These are phyloP conservation scores for Podarcis siculus DNA, from an alignment of 2,797 vertebrate species.

Conservation along the genomic window DNA sequence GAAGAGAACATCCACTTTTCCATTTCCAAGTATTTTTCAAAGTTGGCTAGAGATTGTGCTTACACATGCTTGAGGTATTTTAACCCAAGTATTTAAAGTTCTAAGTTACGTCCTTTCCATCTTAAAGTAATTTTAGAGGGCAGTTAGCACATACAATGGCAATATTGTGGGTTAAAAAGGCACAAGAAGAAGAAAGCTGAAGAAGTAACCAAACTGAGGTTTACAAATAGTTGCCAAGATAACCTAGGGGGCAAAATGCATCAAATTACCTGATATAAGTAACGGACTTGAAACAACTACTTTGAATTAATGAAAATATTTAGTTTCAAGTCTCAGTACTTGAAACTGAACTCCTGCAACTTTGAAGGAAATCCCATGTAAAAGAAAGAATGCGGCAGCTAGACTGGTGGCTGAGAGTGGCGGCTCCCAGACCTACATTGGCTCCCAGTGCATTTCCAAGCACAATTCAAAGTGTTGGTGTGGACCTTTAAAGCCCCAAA, in stretches of 20 bases:
- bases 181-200: slow-evolving; percentile 45
- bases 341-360: not conserved
- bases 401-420: too few relatives aligned
- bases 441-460: too few relatives aligned
- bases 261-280: not conserved
- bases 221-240: slow-evolving; percentile 56
- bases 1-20: too few relatives aligned
- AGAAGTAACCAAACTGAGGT: not conserved
- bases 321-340: not conserved
- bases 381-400: not conserved
- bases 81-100: not conserved
- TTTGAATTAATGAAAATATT: not conserved
- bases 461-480: too few relatives aligned
- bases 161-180: slow-evolving; percentile 16
- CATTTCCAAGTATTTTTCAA: not conserved
- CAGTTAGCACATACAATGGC: slow-evolving; percentile 17
- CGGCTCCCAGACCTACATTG: too few relatives aligned
- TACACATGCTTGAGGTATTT: not conserved
- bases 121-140: not conserved
- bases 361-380: not conserved
- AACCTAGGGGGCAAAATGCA: slow-evolving; percentile 56
- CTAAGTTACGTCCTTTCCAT: not conserved
- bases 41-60: not conserved
- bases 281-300: too few relatives aligned
- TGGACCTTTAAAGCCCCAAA: too few relatives aligned